A percentile compares a stretch with the other conserved stretches of the same genome.
Evolutionary conservation across 1,140 invertebrate genomes (phyloP).

Genomic region (Cyclina sinensis): DNA sequence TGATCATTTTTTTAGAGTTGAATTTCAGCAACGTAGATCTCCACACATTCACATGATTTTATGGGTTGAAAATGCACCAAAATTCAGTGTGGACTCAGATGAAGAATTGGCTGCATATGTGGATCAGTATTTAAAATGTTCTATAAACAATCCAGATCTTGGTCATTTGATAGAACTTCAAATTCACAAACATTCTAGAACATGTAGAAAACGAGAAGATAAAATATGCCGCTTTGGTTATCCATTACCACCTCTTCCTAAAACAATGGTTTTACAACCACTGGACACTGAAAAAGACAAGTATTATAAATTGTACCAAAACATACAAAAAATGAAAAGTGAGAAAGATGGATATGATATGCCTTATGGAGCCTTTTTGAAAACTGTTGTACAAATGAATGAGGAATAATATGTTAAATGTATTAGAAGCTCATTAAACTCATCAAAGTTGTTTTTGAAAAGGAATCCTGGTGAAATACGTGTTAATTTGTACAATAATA

Average conservation of each 20-base stretch:
- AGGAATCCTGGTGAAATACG: constrained; percentile 36
- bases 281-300: background rate
- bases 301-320: background rate
- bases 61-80: constrained; percentile 84
- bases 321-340: background rate
- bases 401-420: constrained; percentile 64
- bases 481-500: constrained; percentile 41
- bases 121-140: constrained; percentile 58
- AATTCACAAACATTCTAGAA: constrained; percentile 66
- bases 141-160: constrained; percentile 35
- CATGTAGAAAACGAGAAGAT: constrained; percentile 45
- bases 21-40: constrained; percentile 55
- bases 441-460: constrained; percentile 64
- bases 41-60: constrained; percentile 86
- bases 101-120: constrained; percentile 60
- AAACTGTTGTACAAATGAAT: constrained; percentile 28
- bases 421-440: constrained; percentile 55
- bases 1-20: constrained; percentile 57
- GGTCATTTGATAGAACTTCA: constrained; percentile 58
- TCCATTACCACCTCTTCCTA: constrained; percentile 68
- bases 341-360: constrained; percentile 40
- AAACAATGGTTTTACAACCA: constrained; percentile 57
- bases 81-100: constrained; percentile 55
- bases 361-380: constrained; percentile 30
- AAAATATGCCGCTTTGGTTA: constrained; percentile 67